Base-by-base conservation (phyloP, 2,113 vertebrate genomes). In the Fregata magnificens region DNA sequence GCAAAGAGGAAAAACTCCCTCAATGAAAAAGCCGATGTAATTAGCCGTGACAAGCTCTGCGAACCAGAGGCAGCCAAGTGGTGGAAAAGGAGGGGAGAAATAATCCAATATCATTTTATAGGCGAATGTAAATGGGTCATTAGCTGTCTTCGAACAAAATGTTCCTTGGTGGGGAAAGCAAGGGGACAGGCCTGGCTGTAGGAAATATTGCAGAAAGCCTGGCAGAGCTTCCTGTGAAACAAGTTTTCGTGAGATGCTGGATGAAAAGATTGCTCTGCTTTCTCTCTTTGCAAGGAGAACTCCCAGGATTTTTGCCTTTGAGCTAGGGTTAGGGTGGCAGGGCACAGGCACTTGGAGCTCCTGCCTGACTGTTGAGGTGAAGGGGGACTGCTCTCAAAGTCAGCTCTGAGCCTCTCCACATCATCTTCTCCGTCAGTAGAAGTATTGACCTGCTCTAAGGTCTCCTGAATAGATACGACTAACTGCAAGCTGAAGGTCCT, bases 61-160 rank as follows among this genome's bases (percentile, higher is more conserved):
- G 69, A 76, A 65, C 47, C 52, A 79, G 91, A 80, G 73, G 78
- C 78, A 81, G 92, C 76, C 20, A 42, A 92, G 71, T 4, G 61
- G 70, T 38, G 6, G 72, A 66, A 88, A 22, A 45, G 45, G 56
- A 76, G 69, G 12, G 47, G 49, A 87, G 62, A 55, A 85, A 89
- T 21, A 89, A 44, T 71, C 70, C 50, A 11, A 7, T 42, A n/a
- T 36, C 5, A 7, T 88, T 95, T 91, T 55, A 74, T 32, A 77
- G 91, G 86, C 66, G 15, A 49, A 61, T 82, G 74, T 80, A 85
- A 93, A 90, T 47, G 71, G 91, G n/a, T 88, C 82, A 86, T 95
- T 92, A 96, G 71, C 82, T 78, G 69, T 32, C 90, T 86, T 90
- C 0, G 74, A 91, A 95, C 95, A 96, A 80, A 93, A 91, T 86